Evolutionary conservation across 2,888 invertebrate species (phyloP).

Genomic region (Globia sparganii): DNA sequence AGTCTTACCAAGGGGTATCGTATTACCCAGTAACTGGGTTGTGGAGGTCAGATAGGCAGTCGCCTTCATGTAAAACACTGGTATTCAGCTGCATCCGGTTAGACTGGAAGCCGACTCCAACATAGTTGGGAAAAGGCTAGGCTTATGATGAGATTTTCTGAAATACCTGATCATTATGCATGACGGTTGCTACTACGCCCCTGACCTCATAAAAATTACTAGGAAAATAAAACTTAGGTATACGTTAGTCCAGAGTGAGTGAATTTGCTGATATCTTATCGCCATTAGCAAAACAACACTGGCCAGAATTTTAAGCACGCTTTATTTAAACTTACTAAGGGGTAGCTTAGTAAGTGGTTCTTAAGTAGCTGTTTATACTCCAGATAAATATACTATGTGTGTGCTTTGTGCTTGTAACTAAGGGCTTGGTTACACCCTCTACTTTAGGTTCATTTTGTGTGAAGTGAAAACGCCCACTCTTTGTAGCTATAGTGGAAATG

Average conservation of each 20-base stretch:
- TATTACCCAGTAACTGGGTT: too few relatives aligned
- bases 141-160: too few relatives aligned
- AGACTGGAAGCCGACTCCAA: too few relatives aligned
- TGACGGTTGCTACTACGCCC: too few relatives aligned
- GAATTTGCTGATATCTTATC: neutral
- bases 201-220: neutral
- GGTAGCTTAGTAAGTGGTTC: constrained; percentile 37
- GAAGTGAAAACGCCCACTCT: neutral
- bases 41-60: too few relatives aligned
- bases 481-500: neutral
- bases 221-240: neutral
- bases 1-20: too few relatives aligned
- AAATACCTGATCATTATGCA: too few relatives aligned
- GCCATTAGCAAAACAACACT: constrained; percentile 12
- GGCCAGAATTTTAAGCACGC: constrained; percentile 26
- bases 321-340: constrained; percentile 24
- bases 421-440: constrained; percentile 14
- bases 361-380: constrained; percentile 34
- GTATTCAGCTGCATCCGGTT: too few relatives aligned
- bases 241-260: neutral
- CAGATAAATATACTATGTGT: constrained; percentile 50
- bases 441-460: neutral
- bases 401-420: constrained; percentile 20
- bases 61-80: too few relatives aligned
- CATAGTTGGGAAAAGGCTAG: too few relatives aligned